phyloP scores from a whole-genome alignment of 2,888 invertebrate species.

The Lochmaea crataegi region DNA sequence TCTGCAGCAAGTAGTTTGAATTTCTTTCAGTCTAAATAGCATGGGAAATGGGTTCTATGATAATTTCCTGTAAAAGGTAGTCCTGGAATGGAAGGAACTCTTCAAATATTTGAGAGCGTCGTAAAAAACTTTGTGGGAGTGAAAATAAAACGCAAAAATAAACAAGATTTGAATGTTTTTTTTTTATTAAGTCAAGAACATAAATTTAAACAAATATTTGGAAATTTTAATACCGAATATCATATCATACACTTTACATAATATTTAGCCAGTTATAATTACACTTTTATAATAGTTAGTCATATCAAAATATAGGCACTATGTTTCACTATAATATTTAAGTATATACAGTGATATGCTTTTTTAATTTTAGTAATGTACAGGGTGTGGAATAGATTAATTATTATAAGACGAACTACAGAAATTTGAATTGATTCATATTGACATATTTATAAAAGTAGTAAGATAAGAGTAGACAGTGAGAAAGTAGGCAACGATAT shows the following conservation, averaged over 20 bases:
- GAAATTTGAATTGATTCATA: not conserved
- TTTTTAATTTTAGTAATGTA: slow-evolving; percentile 32
- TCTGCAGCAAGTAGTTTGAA: too few relatives aligned
- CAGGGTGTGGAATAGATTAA: not conserved
- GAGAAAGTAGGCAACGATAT: too few relatives aligned
- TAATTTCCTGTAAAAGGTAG: too few relatives aligned
- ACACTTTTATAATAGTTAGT: slow-evolving; percentile 6
- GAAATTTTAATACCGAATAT: too few relatives aligned
- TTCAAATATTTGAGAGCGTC: too few relatives aligned
- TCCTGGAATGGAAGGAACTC: too few relatives aligned
- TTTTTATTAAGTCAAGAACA: not conserved
- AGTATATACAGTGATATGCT: slow-evolving; percentile 49
- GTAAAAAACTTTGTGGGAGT: not conserved
- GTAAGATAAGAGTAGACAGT: too few relatives aligned
- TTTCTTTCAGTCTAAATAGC: too few relatives aligned
- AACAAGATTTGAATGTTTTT: not conserved
- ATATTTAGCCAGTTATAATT: not conserved
- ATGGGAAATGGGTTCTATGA: too few relatives aligned
- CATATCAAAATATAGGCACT: slow-evolving; percentile 50
- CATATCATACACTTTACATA: too few relatives aligned
- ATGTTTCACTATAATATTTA: slow-evolving; percentile 44
- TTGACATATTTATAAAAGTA: too few relatives aligned
- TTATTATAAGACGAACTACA: not conserved
- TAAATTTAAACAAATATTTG: not conserved
- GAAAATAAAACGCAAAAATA: not conserved